A percentile compares a stretch with the other conserved stretches of the same genome.
Conservation (phyloP, 1,140 invertebrate species). For the Drosophila saltans region DNA sequence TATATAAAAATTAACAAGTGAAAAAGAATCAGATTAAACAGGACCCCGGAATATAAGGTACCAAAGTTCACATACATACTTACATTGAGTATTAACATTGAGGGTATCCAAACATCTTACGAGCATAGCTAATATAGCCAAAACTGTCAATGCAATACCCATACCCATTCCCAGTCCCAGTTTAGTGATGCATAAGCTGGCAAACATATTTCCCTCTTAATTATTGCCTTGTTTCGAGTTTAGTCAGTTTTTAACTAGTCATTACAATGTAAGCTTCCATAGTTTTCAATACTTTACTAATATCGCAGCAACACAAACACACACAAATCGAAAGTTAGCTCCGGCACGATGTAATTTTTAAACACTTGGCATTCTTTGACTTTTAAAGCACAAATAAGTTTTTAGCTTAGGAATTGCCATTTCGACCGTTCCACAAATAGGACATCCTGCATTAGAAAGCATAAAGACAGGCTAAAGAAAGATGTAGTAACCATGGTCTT, state of each 20-base stretch:
- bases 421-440: neutral
- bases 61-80: conserved; percentile 8
- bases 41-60: conserved; percentile 5
- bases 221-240: neutral
- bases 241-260: neutral
- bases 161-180: neutral
- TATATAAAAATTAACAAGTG: conserved; percentile 18
- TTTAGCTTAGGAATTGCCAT: neutral
- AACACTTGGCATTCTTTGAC: too few relatives aligned
- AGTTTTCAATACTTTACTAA: neutral
- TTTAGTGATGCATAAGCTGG: neutral
- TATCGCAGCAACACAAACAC: neutral
- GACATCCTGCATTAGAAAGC: neutral
- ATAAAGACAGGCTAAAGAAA: neutral
- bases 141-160: neutral
- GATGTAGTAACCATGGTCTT: neutral
- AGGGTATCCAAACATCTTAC: conserved; percentile 3
- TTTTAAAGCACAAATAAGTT: neutral
- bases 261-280: neutral
- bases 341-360: too few relatives aligned
- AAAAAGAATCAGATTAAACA: conserved; percentile 7
- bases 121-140: conserved; percentile 1
- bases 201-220: neutral
- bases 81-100: conserved; percentile 3
- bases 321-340: neutral